phyloP scores from a whole-genome alignment of 2,797 vertebrate genomes.

The Margarornis squamiger region DNA sequence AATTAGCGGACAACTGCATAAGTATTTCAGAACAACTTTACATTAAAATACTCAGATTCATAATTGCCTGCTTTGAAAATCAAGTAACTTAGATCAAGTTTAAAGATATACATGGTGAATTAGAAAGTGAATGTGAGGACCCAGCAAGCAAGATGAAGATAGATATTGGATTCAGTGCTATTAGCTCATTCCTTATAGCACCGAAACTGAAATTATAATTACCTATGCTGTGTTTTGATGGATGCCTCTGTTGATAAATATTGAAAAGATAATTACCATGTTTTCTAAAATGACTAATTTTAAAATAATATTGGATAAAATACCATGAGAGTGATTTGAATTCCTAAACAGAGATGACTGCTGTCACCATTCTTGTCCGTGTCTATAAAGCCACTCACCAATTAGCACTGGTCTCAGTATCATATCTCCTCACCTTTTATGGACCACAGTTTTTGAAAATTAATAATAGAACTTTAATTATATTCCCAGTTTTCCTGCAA shows the following conservation, averaged over 20 bases:
- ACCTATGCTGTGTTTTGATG: background rate
- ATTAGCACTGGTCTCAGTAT: background rate
- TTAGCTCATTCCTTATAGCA: background rate
- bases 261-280: background rate
- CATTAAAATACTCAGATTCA: background rate
- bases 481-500: background rate
- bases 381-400: background rate
- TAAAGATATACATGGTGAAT: background rate
- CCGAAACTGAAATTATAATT: background rate
- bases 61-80: background rate
- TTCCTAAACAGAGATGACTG: background rate
- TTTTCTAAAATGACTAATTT: background rate
- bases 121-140: background rate
- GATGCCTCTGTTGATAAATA: background rate
- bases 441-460: background rate
- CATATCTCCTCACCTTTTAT: background rate
- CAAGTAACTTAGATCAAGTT: background rate
- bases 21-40: background rate
- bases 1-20: background rate
- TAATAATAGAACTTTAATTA: background rate
- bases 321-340: background rate
- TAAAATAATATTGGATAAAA: background rate
- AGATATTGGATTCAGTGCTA: background rate
- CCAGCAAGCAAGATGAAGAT: rapidly evolving
- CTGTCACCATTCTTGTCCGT: background rate